A percentile compares a stretch with the other conserved stretches of the same genome.
Evolutionary conservation across 2,888 invertebrate species (phyloP).

Genomic region (Geotrupes spiniger): DNA sequence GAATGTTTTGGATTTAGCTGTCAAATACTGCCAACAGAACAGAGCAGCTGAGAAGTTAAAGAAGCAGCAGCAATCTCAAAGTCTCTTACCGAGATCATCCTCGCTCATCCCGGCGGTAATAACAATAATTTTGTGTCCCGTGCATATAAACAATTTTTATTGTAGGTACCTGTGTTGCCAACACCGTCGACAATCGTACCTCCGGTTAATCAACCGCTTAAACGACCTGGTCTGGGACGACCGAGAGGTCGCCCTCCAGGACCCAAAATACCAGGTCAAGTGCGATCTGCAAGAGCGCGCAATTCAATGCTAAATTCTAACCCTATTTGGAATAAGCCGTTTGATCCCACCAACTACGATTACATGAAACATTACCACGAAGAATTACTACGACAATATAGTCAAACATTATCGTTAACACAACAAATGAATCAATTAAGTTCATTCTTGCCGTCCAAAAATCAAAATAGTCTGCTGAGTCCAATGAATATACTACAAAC

Average conservation of each 20-base stretch:
- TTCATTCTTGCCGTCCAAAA: conserved; percentile 15
- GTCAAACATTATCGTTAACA: conserved; percentile 38
- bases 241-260: conserved; percentile 56
- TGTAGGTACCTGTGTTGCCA: conserved; percentile 27
- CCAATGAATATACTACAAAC: conserved; percentile 30
- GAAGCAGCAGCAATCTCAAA: conserved; percentile 26
- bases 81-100: conserved; percentile 13
- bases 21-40: conserved; percentile 68
- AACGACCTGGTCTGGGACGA: conserved; percentile 45
- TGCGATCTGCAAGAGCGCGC: conserved; percentile 37
- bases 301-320: conserved; percentile 31
- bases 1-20: conserved; percentile 64
- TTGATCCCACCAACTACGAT: conserved; percentile 38
- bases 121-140: not conserved
- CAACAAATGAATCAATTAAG: conserved; percentile 31
- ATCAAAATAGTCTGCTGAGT: conserved; percentile 23
- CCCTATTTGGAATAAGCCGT: conserved; percentile 38
- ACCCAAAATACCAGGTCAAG: conserved; percentile 40
- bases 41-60: conserved; percentile 58
- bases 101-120: conserved; percentile 10
- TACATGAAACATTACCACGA: conserved; percentile 50
- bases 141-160: not conserved
- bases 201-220: conserved; percentile 30
- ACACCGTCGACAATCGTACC: conserved; percentile 28
- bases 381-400: conserved; percentile 48